A percentile compares a stretch with the other conserved stretches of the same genome.
Evolutionary conservation across 2,797 vertebrate species (phyloP).

Genomic region (Meda fulgida): DNA sequence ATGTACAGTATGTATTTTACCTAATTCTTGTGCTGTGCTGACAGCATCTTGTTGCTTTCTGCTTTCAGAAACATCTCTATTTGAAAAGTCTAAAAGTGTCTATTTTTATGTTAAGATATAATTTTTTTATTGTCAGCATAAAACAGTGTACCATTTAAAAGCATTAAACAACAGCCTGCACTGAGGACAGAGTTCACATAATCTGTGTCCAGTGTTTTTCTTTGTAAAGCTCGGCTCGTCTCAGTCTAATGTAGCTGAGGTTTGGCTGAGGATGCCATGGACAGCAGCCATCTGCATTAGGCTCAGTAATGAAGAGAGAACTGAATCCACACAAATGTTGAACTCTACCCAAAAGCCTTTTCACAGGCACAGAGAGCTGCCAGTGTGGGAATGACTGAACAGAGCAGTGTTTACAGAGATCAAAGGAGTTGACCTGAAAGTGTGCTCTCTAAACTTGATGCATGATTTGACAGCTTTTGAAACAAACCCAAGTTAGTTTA

Average conservation of each 20-base stretch:
- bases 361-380: constrained; percentile 9
- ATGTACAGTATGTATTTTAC: neutral
- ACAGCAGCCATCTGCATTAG: constrained; percentile 43
- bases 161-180: constrained; percentile 63
- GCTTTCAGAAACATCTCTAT: too few species aligned
- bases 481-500: neutral
- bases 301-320: constrained; percentile 37
- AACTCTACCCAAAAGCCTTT: constrained; percentile 36
- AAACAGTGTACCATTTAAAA: too few species aligned
- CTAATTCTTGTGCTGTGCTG: neutral
- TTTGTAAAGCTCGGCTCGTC: neutral
- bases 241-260: constrained; percentile 24
- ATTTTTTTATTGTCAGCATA: neutral
- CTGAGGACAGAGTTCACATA: constrained; percentile 46
- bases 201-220: constrained; percentile 6
- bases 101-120: neutral
- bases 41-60: neutral
- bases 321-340: constrained; percentile 48
- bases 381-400: constrained; percentile 27
- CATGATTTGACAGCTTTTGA: constrained; percentile 12
- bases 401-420: constrained; percentile 36
- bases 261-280: constrained; percentile 45
- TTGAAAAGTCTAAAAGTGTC: too few species aligned
- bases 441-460: constrained; percentile 4
- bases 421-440: constrained; percentile 11